Percentiles rank a stretch among this genome's conserved stretches.
These are phyloP conservation scores for Callipepla squamata DNA, from an alignment of 2,113 vertebrate species.

Conservation along the genomic window DNA sequence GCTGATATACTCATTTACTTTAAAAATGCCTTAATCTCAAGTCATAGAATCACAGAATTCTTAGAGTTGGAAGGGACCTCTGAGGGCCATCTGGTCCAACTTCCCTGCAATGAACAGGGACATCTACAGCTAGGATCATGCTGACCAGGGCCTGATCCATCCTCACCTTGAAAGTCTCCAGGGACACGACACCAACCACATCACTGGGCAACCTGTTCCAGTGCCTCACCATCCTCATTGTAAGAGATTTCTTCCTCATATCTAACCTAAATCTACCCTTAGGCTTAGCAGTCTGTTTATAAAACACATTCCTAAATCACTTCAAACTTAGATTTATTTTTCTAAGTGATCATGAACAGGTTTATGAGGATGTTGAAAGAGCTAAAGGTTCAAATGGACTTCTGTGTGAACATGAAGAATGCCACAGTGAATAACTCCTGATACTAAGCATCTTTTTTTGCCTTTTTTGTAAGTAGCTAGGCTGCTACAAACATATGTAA, in stretches of 20 bases:
- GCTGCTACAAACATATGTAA: neutral
- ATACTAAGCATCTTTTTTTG: neutral
- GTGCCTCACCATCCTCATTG: too few species aligned
- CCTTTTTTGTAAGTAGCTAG: constrained; percentile 29
- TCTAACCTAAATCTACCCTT: neutral
- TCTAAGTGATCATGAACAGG: neutral
- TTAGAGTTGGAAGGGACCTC: too few species aligned
- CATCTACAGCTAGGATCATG: too few species aligned
- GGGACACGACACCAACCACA: too few species aligned
- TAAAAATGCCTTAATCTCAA: neutral
- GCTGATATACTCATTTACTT: neutral
- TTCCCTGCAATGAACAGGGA: too few species aligned
- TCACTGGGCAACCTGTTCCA: too few species aligned
- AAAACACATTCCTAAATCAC: neutral
- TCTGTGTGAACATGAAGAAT: neutral
- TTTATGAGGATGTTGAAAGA: neutral
- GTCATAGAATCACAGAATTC: neutral
- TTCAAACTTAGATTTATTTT: neutral
- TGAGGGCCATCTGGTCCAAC: too few species aligned
- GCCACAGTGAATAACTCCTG: neutral
- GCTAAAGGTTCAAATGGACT: neutral
- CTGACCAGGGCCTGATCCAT: too few species aligned
- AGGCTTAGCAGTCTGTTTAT: neutral
- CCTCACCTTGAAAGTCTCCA: too few species aligned
- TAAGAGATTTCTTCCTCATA: too few species aligned